Conservation (phyloP, 2,888 invertebrate species). For the Drosophila sordidula region DNA sequence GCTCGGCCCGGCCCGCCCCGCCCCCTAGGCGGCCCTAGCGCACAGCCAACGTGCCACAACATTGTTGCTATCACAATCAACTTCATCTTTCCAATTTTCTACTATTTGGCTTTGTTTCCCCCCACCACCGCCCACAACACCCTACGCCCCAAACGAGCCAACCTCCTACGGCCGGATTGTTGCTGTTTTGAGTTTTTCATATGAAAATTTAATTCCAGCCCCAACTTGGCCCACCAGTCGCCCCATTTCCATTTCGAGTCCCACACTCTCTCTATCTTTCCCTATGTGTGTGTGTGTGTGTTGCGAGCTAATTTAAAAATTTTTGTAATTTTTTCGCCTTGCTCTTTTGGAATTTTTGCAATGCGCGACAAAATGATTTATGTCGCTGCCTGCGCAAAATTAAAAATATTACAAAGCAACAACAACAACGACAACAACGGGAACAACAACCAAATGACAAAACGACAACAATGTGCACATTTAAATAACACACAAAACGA, state of each 20-base stretch:
- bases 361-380: constrained; percentile 84
- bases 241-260: constrained; percentile 39
- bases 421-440: constrained; percentile 36
- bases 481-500: constrained; percentile 73
- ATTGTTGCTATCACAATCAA: constrained; percentile 69
- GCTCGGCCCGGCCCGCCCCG: background rate
- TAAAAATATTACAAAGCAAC: constrained; percentile 77
- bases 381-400: constrained; percentile 80
- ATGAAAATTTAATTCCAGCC: constrained; percentile 79
- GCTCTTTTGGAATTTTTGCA: constrained; percentile 81
- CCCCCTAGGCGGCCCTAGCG: background rate
- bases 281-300: constrained; percentile 39
- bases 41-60: constrained; percentile 15
- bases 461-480: constrained; percentile 66
- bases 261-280: constrained; percentile 15
- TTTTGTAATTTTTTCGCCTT: constrained; percentile 81
- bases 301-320: constrained; percentile 82
- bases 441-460: constrained; percentile 46
- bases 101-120: constrained; percentile 76
- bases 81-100: constrained; percentile 82
- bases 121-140: background rate
- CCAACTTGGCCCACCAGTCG: constrained; percentile 39
- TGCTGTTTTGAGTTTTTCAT: constrained; percentile 61
- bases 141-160: background rate
- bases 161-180: constrained; percentile 27